A percentile compares a stretch with the other conserved stretches of the same genome.
These are phyloP conservation scores for human (Homo sapiens) DNA, from an alignment of 2,113 vertebrate species.

Conservation along the genomic window GRCh38 chr7:48811001-48811500, in stretches of 20 bases:
- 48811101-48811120: background rate
- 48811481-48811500: background rate
- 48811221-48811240: accelerated
- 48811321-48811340: background rate
- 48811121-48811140: no score
- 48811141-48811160: background rate
- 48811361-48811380: no score
- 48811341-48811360: accelerated
- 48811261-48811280: background rate
- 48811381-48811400: background rate
- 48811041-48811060: background rate
- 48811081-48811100: background rate
- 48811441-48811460: background rate
- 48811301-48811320: accelerated
- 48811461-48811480: background rate
- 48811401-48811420: background rate
- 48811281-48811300: no score
- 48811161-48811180: no score
- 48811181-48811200: no score
- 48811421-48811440: background rate
- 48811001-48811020: no score
- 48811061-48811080: background rate
- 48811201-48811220: background rate
- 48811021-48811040: background rate
- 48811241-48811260: no score